Percentiles rank a stretch among this genome's conserved stretches.
Conservation (phyloP, 2,113 vertebrate genomes). For the Gyps fulvus region DNA sequence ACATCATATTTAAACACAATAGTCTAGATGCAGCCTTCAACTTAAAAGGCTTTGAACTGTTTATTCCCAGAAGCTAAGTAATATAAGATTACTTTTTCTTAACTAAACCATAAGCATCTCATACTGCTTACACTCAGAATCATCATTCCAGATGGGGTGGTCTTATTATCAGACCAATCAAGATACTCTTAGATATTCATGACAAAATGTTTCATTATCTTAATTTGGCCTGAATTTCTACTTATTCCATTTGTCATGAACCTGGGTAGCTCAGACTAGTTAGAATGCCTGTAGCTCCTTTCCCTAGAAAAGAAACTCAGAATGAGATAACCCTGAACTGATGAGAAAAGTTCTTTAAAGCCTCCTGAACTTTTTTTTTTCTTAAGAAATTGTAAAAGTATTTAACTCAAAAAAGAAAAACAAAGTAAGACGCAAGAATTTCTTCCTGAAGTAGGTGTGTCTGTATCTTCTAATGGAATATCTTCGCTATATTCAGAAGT, state of each 20-base stretch:
- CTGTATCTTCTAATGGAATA: background rate
- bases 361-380: accelerated
- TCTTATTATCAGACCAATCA: background rate
- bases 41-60: background rate
- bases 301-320: background rate
- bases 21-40: background rate
- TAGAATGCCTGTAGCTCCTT: background rate
- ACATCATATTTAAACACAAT: background rate
- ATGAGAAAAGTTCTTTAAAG: background rate
- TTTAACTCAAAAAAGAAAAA: background rate
- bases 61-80: background rate
- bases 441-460: background rate
- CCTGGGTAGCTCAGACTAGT: background rate
- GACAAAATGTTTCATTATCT: background rate
- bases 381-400: background rate
- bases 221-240: background rate
- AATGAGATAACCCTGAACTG: background rate
- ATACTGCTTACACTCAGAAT: background rate
- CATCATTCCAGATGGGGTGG: background rate
- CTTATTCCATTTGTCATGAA: background rate
- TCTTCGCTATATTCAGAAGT: background rate
- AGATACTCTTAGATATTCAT: background rate
- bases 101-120: background rate
- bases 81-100: background rate
- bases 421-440: background rate